phyloP scores from a whole-genome alignment of 2,113 vertebrate species.

The Ictalurus punctatus region DNA sequence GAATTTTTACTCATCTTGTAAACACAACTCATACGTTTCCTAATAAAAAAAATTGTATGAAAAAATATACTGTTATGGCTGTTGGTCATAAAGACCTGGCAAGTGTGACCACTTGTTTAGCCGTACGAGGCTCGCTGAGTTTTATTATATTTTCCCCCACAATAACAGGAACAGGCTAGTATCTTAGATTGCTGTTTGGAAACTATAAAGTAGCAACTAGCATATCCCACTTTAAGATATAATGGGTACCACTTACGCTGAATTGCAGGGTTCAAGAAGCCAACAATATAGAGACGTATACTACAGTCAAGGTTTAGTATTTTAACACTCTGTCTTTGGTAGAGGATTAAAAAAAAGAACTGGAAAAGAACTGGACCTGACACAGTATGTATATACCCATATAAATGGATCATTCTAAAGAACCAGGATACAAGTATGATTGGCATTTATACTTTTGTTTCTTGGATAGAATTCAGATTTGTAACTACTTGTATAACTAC shows the following conservation, averaged over 20 bases:
- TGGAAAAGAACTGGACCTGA: background rate
- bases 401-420: background rate
- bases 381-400: background rate
- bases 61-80: constrained; percentile 44
- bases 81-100: constrained; percentile 29
- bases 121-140: background rate
- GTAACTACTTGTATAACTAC: background rate
- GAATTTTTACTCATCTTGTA: constrained; percentile 59
- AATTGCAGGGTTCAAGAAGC: background rate
- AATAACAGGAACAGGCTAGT: constrained; percentile 33
- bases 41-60: constrained; percentile 62
- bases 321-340: background rate
- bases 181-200: constrained; percentile 21
- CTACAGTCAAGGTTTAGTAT: background rate
- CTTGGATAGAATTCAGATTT: background rate
- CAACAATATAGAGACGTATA: background rate
- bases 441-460: background rate
- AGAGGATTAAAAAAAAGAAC: background rate
- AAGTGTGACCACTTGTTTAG: background rate
- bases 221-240: constrained; percentile 14
- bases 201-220: constrained; percentile 6
- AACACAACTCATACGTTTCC: constrained; percentile 59
- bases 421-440: background rate
- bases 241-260: constrained; percentile 2
- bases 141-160: constrained; percentile 48